Base-by-base conservation (phyloP, 2,888 invertebrate genomes). In the Meganola albula region DNA sequence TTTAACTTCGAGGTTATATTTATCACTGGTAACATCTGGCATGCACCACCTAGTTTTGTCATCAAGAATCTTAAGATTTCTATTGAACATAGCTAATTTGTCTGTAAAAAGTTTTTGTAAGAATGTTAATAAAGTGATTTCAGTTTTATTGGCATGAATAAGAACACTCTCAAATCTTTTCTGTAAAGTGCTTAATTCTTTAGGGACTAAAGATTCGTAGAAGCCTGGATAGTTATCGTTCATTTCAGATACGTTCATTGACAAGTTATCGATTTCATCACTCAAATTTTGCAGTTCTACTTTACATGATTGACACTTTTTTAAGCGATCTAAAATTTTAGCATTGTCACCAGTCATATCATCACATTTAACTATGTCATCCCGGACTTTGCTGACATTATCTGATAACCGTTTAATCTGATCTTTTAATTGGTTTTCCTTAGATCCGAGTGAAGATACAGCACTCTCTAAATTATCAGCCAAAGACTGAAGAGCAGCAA, bases 1-100 rank as follows among this genome's bases (percentile, higher is more conserved):
- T 77, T 98, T 98, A 0, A 96, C 95, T 84, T 97, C 96, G 13
- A 97, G 87, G 64, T 96, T 96, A 67, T 97, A 97, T 67, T 93
- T 93, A 63, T 98, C 97, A 59, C 95, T 96, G 16, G 92, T 91
- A 1, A 92, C 89, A 63, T 97, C 97, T 0, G 96, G 95, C 58
- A 92, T 89, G 68, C 97, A 98, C 96, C 97, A 97, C 8, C 91
- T 88, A 1, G 96, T 91, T 74, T 97, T 97, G 62, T 98, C 97
- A 43, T 92, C 92, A 46, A 94, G 91, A 1, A 93, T 91, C 29
- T 90, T 88, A 6, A 97, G 89, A 63, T 94, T 91, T 52, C 96
- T 89, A 55, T 94, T 93, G 20, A 96, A 87, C 63, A 93, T 92
- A 26, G 90, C 90, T 34, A 94, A 89, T 61, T 95, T 96, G 48